Base-by-base conservation (phyloP, 2,113 vertebrate genomes). In the Perccottus glenii region DNA sequence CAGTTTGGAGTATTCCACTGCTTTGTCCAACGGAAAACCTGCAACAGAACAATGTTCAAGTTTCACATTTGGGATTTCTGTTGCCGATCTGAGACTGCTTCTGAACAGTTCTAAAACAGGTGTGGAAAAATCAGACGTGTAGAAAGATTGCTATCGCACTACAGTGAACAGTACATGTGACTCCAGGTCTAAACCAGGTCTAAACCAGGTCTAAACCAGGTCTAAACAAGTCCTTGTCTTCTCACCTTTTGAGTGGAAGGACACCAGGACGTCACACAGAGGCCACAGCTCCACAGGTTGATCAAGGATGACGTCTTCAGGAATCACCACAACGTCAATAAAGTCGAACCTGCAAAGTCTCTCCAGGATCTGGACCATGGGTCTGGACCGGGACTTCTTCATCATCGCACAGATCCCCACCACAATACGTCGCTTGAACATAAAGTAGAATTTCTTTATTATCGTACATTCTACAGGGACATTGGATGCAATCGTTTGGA, bases 371-470 rank as follows among this genome's bases (percentile, higher is more conserved):
- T 99, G 93, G 4, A 96, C 99, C 98, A 99, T 99, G 72, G 98
- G 96, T 79, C 98, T 99, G 15, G 97, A 99, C 58, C 96, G 98
- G 53, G 98, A 99, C 85, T 99, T 99, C 86, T 98, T 99, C 86
- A 94, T 97, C 98, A 99, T 99, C 67, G 96, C 93, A 73, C 98
- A 99, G 81, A 99, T 99, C 63, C 96, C 98, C n/a, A 99, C 98
- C 81, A 99, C 91, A 1, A 99, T 97, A 90, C 96, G 96, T 67
- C 94, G 92, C 88, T 98, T 33, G 1, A 52, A 33, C 50, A 52
- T 27, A 27, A 27, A 27, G 3, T 27, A 27, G 19, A 27, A 27
- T 27, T 27, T 27, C 19, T 27, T 27, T 27, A 27, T 27, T 27
- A 27, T 27, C 19, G 19, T 27, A 27, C 19, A 27, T 27, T 27